These are phyloP conservation scores for Augochlora pura DNA, from an alignment of 1,140 invertebrate species.

Conservation along the genomic window DNA sequence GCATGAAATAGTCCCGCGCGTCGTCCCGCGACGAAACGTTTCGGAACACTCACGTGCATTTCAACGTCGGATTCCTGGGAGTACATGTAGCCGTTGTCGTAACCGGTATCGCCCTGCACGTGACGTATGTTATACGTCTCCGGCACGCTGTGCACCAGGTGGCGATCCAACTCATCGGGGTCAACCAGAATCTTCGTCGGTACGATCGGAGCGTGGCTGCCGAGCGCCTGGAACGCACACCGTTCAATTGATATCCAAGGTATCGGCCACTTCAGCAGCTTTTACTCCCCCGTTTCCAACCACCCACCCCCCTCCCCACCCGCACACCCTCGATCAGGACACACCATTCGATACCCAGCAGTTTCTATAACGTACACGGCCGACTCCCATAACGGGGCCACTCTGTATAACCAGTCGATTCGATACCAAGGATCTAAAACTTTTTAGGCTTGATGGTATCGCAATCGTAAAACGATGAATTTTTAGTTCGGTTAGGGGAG, in stretches of 20 bases:
- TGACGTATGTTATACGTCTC: slow-evolving; percentile 73
- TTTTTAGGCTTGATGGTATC: too few relatives aligned
- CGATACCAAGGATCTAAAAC: too few relatives aligned
- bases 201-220: slow-evolving; percentile 89
- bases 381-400: too few relatives aligned
- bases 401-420: too few relatives aligned
- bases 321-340: not conserved
- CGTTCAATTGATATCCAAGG: slow-evolving; percentile 4
- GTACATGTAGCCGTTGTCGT: slow-evolving; percentile 79
- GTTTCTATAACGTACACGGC: too few relatives aligned
- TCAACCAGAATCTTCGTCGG: slow-evolving; percentile 92
- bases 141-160: slow-evolving; percentile 85
- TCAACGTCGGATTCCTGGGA: slow-evolving; percentile 78
- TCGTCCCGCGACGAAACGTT: too few relatives aligned
- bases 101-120: slow-evolving; percentile 66
- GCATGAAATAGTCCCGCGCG: not conserved
- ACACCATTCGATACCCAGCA: not conserved
- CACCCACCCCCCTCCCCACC: too few relatives aligned
- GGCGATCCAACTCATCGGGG: slow-evolving; percentile 91
- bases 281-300: not conserved
- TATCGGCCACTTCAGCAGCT: not conserved
- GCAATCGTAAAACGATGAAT: too few relatives aligned
- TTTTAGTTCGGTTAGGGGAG: too few relatives aligned
- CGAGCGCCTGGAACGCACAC: slow-evolving; percentile 81
- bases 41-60: slow-evolving; percentile 74